Evolutionary conservation across 2,113 vertebrate genomes (phyloP).

Genomic region (Pristiophorus japonicus): DNA sequence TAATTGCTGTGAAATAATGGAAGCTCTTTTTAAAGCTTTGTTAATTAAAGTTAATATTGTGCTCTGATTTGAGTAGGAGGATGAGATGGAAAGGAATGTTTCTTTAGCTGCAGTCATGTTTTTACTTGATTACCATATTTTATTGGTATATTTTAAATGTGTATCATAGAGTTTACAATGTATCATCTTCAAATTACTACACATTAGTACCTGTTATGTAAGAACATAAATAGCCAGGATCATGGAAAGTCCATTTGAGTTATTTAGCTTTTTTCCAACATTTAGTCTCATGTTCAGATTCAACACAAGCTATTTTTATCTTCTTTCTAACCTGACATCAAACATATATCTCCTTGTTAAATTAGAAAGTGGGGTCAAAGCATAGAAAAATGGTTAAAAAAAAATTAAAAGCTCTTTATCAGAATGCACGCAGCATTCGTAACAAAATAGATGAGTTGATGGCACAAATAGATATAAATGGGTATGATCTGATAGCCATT

Average conservation of each 20-base stretch:
- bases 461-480: too few species aligned
- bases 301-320: not conserved
- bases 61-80: not conserved
- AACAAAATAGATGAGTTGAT: too few species aligned
- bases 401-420: too few species aligned
- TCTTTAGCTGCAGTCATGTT: not conserved
- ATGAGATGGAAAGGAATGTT: not conserved
- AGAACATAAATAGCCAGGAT: not conserved
- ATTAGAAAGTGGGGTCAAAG: too few species aligned
- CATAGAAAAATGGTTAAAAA: too few species aligned
- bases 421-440: too few species aligned
- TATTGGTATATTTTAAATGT: not conserved
- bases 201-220: not conserved
- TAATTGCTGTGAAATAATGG: slow-evolving; percentile 7
- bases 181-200: not conserved
- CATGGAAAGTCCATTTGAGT: not conserved
- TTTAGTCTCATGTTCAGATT: not conserved
- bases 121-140: slow-evolving; percentile 24
- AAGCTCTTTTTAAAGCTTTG: not conserved
- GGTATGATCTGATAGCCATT: too few species aligned
- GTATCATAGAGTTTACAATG: too few species aligned
- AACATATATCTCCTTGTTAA: not conserved
- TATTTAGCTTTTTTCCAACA: not conserved
- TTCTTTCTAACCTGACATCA: not conserved
- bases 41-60: not conserved